These are phyloP conservation scores for Noctuana brunneofusca DNA, from an alignment of 2,888 invertebrate species.

Conservation along the genomic window DNA sequence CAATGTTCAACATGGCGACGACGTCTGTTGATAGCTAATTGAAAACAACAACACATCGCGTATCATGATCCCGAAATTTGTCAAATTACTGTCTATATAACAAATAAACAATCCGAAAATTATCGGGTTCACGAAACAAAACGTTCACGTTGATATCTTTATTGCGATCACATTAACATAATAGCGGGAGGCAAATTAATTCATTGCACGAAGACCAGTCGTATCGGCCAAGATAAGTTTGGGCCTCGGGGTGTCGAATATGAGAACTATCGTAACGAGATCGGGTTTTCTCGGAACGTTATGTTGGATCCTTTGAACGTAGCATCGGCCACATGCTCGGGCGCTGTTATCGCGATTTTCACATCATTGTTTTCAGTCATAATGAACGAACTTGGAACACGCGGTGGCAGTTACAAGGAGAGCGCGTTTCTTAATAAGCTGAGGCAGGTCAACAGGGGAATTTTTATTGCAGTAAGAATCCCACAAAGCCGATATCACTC, in stretches of 20 bases:
- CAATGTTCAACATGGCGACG: slow-evolving; percentile 47
- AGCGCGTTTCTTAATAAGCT: too few relatives aligned
- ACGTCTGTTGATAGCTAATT: slow-evolving; percentile 41
- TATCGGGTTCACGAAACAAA: slow-evolving; percentile 55
- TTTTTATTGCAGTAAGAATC: too few relatives aligned
- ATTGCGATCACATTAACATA: slow-evolving; percentile 73
- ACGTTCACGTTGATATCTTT: slow-evolving; percentile 66
- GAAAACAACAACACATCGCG: slow-evolving; percentile 39
- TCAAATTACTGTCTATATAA: slow-evolving; percentile 44
- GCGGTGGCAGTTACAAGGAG: neutral
- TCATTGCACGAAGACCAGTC: slow-evolving; percentile 65
- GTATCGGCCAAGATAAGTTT: slow-evolving; percentile 70
- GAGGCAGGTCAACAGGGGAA: too few relatives aligned
- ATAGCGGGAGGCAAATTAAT: slow-evolving; percentile 73
- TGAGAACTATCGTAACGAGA: slow-evolving; percentile 74
- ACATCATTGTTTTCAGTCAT: slow-evolving; percentile 20
- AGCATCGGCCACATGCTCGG: slow-evolving; percentile 45
- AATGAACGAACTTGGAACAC: slow-evolving; percentile 10
- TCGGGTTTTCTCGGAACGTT: slow-evolving; percentile 69
- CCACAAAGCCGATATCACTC: too few relatives aligned
- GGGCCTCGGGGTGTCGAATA: slow-evolving; percentile 57
- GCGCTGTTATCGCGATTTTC: slow-evolving; percentile 59
- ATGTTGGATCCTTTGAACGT: slow-evolving; percentile 50
- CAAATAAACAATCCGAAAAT: slow-evolving; percentile 59
- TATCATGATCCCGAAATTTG: slow-evolving; percentile 46